Evolutionary conservation across 2,113 vertebrate species (phyloP).

Genomic region (Ochotona princeps): DNA sequence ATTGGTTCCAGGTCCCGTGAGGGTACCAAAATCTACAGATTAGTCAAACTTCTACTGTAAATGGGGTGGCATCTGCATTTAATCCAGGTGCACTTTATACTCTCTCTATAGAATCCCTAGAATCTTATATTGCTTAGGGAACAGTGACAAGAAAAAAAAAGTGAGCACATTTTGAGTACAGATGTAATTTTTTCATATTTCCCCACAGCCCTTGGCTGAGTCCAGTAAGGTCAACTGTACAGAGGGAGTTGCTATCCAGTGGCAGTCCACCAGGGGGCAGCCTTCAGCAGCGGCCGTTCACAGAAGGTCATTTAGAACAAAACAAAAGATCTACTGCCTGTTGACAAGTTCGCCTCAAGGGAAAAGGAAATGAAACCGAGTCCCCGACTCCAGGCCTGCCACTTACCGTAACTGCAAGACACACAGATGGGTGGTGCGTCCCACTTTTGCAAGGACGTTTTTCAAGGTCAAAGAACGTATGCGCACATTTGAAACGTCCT

Average conservation of each 20-base stretch:
- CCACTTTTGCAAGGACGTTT: neutral
- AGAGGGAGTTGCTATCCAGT: neutral
- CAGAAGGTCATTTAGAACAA: neutral
- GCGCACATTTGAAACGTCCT: neutral
- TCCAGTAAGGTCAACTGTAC: neutral
- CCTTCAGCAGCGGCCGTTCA: neutral
- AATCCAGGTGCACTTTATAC: neutral
- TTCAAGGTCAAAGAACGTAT: neutral
- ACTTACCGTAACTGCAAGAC: neutral
- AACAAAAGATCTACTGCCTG: neutral
- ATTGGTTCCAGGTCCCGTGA: neutral
- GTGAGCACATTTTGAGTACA: neutral
- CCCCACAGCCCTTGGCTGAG: neutral
- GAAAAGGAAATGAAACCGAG: neutral
- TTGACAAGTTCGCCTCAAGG: neutral
- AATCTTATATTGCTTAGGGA: neutral
- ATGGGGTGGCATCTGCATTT: neutral
- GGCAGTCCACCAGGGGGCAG: constrained; percentile 44
- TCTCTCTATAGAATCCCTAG: neutral
- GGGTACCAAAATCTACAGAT: no score
- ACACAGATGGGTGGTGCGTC: neutral
- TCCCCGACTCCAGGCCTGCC: neutral
- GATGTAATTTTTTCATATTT: neutral
- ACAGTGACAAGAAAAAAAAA: neutral
- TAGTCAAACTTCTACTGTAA: neutral